These are phyloP conservation scores for Periophthalmodon schlosseri DNA, from an alignment of 2,113 vertebrate species.

Conservation along the genomic window DNA sequence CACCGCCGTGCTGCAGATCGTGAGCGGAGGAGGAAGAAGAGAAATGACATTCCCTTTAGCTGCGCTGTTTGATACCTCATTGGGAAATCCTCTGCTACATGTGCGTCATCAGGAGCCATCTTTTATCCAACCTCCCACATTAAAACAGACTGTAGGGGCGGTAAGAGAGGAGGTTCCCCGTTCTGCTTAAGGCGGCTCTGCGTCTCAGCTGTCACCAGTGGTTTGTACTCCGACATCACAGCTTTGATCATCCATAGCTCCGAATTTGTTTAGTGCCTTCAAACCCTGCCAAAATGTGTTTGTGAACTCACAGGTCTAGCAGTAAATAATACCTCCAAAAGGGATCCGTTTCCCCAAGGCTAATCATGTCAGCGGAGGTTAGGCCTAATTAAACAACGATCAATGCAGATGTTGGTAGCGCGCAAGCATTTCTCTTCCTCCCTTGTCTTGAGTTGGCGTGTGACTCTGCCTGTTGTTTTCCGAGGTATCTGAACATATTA, in stretches of 20 bases:
- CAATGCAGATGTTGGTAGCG: slow-evolving; percentile 30
- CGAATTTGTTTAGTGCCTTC: neutral
- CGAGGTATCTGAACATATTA: slow-evolving; percentile 36
- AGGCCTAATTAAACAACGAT: slow-evolving; percentile 49
- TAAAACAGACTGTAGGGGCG: slow-evolving; percentile 26
- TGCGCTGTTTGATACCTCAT: slow-evolving; percentile 30
- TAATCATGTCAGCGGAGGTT: slow-evolving; percentile 34
- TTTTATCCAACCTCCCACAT: slow-evolving; percentile 59
- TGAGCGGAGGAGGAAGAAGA: slow-evolving; percentile 48
- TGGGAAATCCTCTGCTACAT: slow-evolving; percentile 61
- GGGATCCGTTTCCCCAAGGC: slow-evolving; percentile 34
- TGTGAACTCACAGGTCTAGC: neutral
- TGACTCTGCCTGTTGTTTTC: slow-evolving; percentile 20
- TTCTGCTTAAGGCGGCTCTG: slow-evolving; percentile 1
- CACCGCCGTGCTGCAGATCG: slow-evolving; percentile 33
- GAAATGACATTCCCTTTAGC: slow-evolving; percentile 39
- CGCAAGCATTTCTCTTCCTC: slow-evolving; percentile 14
- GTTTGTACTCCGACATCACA: neutral
- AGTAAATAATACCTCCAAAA: slow-evolving; percentile 5
- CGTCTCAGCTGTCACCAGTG: neutral
- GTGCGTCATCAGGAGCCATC: slow-evolving; percentile 55
- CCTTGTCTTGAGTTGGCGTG: slow-evolving; percentile 19
- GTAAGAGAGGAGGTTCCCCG: slow-evolving; percentile 44
- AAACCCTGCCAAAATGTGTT: neutral
- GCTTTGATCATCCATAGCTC: neutral